phyloP scores from a whole-genome alignment of 1,140 invertebrate genomes.

The Apocrypta bakeri region DNA sequence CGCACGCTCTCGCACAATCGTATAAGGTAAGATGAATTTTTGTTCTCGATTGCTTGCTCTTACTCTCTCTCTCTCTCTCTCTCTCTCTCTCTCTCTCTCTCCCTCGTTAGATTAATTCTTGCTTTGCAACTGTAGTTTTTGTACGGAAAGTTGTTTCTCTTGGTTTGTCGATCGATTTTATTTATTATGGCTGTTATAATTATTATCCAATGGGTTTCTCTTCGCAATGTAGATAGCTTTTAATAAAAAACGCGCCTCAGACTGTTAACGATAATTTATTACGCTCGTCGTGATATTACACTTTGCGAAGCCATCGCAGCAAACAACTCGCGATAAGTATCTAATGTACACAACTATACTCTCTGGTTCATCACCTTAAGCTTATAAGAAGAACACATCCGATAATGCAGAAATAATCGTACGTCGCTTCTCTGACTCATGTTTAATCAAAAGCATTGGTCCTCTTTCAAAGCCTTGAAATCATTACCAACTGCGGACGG shows the following conservation, averaged over 20 bases:
- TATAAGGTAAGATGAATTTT: constrained; percentile 30
- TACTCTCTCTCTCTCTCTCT: too few species aligned
- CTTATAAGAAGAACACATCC: background rate
- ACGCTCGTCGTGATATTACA: constrained; percentile 4
- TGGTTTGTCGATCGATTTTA: too few species aligned
- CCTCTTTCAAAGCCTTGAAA: background rate
- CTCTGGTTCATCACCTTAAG: background rate
- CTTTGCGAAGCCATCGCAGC: background rate
- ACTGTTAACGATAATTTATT: constrained; percentile 2
- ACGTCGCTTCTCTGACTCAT: background rate
- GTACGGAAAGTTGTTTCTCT: background rate
- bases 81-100: background rate
- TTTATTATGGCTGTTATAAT: too few species aligned
- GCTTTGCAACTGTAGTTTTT: background rate
- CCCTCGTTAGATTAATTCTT: constrained; percentile 31
- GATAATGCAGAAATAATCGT: constrained; percentile 28
- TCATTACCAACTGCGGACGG: background rate
- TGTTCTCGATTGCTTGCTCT: background rate
- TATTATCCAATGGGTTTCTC: too few species aligned
- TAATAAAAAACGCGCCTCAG: background rate
- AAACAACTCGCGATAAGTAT: constrained; percentile 32
- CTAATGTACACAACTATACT: background rate
- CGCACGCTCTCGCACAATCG: background rate
- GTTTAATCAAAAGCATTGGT: constrained; percentile 36
- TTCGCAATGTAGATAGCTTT: too few species aligned